phyloP scores from a whole-genome alignment of 30 jellyfish, hydroid and myxozoan genomes.

The Clytia hemisphaerica region DNA sequence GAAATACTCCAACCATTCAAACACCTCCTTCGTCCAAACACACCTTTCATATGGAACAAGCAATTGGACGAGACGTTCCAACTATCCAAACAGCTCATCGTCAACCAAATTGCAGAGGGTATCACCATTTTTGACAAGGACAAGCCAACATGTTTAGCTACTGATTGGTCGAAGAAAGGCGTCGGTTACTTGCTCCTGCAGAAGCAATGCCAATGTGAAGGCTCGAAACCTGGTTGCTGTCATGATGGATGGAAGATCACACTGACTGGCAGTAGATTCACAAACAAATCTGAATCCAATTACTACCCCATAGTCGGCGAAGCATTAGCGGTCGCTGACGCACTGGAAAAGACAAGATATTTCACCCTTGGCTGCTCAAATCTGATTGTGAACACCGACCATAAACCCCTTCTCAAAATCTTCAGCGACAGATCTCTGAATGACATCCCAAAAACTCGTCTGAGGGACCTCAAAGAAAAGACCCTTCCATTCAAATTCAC shows the following conservation, averaged over 20 bases:
- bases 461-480: too few relatives aligned
- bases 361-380: conserved; percentile 19
- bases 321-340: too few relatives aligned
- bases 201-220: conserved; percentile 9
- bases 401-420: conserved; percentile 15
- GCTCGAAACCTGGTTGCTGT: conserved; percentile 16
- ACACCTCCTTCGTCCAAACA: too few relatives aligned
- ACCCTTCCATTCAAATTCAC: neutral
- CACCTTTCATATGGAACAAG: too few relatives aligned
- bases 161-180: too few relatives aligned
- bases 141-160: too few relatives aligned
- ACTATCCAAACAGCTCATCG: too few relatives aligned
- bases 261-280: conserved; percentile 10
- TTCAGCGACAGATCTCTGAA: conserved; percentile 5
- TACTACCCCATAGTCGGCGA: too few relatives aligned
- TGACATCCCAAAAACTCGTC: conserved; percentile 6
- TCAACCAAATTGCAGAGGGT: too few relatives aligned
- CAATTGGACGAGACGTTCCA: too few relatives aligned
- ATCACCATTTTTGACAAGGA: too few relatives aligned
- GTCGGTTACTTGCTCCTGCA: conserved; percentile 14
- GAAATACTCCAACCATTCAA: too few relatives aligned
- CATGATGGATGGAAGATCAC: conserved; percentile 10
- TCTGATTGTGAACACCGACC: conserved; percentile 13
- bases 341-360: neutral
- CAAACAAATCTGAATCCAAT: neutral